Conservation (phyloP, 1,140 invertebrate genomes). For the Eulimnadia texana region DNA sequence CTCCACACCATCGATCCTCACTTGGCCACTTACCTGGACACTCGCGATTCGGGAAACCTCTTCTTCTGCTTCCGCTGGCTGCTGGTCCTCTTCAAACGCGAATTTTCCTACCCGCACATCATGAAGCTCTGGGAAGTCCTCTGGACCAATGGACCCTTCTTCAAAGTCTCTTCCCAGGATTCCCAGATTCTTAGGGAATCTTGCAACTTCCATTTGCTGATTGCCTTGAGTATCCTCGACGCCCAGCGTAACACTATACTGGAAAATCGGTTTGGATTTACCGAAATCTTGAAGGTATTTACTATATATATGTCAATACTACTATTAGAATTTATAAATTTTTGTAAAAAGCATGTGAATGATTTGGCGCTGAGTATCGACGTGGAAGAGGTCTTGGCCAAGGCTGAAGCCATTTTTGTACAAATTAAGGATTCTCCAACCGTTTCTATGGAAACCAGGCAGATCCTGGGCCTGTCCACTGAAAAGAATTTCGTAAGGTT, state of each 20-base stretch:
- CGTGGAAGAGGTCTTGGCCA: constrained; percentile 56
- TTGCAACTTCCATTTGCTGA: constrained; percentile 62
- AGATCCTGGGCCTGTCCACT: constrained; percentile 8
- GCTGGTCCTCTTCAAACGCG: constrained; percentile 66
- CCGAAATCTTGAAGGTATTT: constrained; percentile 83
- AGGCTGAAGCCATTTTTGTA: constrained; percentile 76
- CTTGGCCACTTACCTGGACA: constrained; percentile 69
- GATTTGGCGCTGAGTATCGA: constrained; percentile 73
- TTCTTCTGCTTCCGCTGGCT: constrained; percentile 97
- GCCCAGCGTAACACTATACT: constrained; percentile 71
- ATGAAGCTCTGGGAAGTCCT: constrained; percentile 65
- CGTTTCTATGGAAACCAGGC: constrained; percentile 5
- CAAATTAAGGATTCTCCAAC: constrained; percentile 34
- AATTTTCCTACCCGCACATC: constrained; percentile 56
- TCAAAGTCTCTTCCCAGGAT: background rate
- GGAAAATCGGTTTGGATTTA: constrained; percentile 80
- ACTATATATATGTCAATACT: constrained; percentile 15
- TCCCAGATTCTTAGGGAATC: constrained; percentile 3
- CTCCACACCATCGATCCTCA: constrained; percentile 58
- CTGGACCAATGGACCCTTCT: constrained; percentile 66
- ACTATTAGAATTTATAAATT: background rate
- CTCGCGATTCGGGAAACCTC: constrained; percentile 91
- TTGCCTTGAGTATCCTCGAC: constrained; percentile 82
- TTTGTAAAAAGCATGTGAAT: constrained; percentile 67
- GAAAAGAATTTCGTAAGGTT: background rate